Evolutionary conservation across 2,888 invertebrate species (phyloP), one percentile per base, ranked within the genome.

Genomic region (Ceratothoa steindachneri): DNA sequence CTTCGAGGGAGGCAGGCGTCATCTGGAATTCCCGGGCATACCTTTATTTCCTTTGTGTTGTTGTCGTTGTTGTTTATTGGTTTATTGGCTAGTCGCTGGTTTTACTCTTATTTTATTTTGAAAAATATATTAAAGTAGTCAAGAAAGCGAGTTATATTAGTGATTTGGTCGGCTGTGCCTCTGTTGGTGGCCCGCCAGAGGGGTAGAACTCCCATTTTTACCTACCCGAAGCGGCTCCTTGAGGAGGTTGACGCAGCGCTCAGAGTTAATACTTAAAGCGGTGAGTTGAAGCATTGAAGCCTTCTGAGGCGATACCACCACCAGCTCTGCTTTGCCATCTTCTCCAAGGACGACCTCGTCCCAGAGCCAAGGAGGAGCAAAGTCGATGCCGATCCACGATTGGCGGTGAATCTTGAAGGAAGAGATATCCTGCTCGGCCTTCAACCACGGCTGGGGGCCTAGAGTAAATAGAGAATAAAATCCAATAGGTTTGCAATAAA

Each of bases 301-400:
- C 41, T 31, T 29, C 19, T 75, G 73, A 0, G 78, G 78, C 19
- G 73, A 19, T 0, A 71, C 69, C 2, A 76, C 73, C 0, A 69
- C 69, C 30, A 76, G 1, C 24, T 67, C 55, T 15, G 72, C 55
- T 7, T 24, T 64, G 7, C 78, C 78, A 3, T 71, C 69, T 15
- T 69, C 69, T n/a, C 73, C 75, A 19, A 78, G 41, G 7, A 67
- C 29, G 22, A 78, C 72, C 19, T 78, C 73, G 5, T 27, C n/a
- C 78, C 78, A 78, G 19, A 78, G 24, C 78, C 78, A 78, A 2
- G 78, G 78, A 22, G 51, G 15, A 1, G 69, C 51, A 19, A 72
- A 72, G 66, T 78, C 75, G 2, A 71, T 71, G 0, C 30, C 15
- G 7, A 77, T 72, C 5, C 80, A 67, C 5, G 69, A 74, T 30